A percentile compares a stretch with the other conserved stretches of the same genome.
Conservation (phyloP, 2,797 vertebrate genomes). For the Typhlichthys subterraneus region DNA sequence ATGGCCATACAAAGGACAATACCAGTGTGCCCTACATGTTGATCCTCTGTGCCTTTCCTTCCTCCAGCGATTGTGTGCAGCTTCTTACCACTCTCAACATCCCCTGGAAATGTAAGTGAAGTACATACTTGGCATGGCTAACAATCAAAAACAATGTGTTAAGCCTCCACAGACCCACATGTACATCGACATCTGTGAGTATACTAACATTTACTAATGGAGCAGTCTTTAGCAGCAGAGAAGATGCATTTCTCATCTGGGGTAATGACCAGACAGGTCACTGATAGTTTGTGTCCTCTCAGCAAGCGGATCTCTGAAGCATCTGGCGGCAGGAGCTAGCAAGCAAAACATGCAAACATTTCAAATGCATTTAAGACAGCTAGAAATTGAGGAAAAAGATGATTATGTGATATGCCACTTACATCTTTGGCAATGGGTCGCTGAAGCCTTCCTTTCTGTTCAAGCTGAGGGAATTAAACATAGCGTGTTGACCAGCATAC, state of each 20-base stretch:
- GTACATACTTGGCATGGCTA: not conserved
- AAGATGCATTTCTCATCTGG: slow-evolving; percentile 90
- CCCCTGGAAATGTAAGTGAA: slow-evolving; percentile 78
- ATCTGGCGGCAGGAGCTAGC: slow-evolving; percentile 84
- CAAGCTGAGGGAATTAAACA: slow-evolving; percentile 76
- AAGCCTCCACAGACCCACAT: too few species aligned
- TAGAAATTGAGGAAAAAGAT: not conserved
- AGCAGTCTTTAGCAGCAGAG: slow-evolving; percentile 92
- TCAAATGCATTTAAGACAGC: not conserved
- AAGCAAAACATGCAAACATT: not conserved
- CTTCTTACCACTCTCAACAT: slow-evolving; percentile 87
- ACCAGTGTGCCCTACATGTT: slow-evolving; percentile 82
- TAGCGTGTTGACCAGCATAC: slow-evolving; percentile 10
- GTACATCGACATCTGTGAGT: not conserved
- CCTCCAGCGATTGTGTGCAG: slow-evolving; percentile 83
- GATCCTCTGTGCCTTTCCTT: slow-evolving; percentile 83
- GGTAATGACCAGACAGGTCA: slow-evolving; percentile 91
- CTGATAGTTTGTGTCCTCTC: slow-evolving; percentile 89
- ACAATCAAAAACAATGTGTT: not conserved
- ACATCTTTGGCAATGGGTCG: slow-evolving; percentile 89
- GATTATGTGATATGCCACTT: slow-evolving; percentile 53
- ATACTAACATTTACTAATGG: slow-evolving; percentile 92
- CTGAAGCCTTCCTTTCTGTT: slow-evolving; percentile 92
- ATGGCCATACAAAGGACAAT: slow-evolving; percentile 91
- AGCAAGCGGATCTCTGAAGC: slow-evolving; percentile 82